A percentile compares a stretch with the other conserved stretches of the same genome.
Evolutionary conservation across 1,140 invertebrate species (phyloP).

Genomic region (Bombus pascuorum): DNA sequence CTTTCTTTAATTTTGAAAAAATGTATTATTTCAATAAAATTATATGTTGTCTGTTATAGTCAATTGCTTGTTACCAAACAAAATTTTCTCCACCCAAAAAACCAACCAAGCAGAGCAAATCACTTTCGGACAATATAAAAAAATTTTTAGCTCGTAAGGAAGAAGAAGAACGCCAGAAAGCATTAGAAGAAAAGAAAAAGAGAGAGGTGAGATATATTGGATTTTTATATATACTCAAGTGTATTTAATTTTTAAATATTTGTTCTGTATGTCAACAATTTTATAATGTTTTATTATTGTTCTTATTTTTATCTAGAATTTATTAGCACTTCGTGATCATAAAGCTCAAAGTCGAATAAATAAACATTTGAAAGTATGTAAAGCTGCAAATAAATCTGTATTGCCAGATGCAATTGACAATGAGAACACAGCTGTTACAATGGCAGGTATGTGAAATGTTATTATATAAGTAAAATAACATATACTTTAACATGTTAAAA

Average conservation of each 20-base stretch:
- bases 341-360: constrained; percentile 88
- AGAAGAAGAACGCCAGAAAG: constrained; percentile 88
- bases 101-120: constrained; percentile 86
- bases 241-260: not conserved
- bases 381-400: constrained; percentile 94
- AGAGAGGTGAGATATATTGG: constrained; percentile 83
- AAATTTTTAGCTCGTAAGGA: constrained; percentile 92
- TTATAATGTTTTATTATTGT: constrained; percentile 9
- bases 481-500: not conserved
- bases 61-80: constrained; percentile 87
- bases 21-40: constrained; percentile 7
- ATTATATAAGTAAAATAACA: constrained; percentile 20
- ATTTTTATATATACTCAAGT: not conserved
- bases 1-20: constrained; percentile 12
- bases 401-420: constrained; percentile 91
- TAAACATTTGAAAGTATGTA: constrained; percentile 90
- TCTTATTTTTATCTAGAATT: constrained; percentile 77
- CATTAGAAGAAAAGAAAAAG: constrained; percentile 86
- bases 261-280: not conserved
- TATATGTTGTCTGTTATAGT: constrained; percentile 61
- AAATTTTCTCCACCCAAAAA: constrained; percentile 93
- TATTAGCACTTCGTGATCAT: constrained; percentile 89
- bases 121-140: constrained; percentile 89
- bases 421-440: constrained; percentile 89
- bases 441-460: constrained; percentile 79